These are phyloP conservation scores for Hyperopisus bebe DNA, from an alignment of 2,113 vertebrate genomes.

Conservation along the genomic window DNA sequence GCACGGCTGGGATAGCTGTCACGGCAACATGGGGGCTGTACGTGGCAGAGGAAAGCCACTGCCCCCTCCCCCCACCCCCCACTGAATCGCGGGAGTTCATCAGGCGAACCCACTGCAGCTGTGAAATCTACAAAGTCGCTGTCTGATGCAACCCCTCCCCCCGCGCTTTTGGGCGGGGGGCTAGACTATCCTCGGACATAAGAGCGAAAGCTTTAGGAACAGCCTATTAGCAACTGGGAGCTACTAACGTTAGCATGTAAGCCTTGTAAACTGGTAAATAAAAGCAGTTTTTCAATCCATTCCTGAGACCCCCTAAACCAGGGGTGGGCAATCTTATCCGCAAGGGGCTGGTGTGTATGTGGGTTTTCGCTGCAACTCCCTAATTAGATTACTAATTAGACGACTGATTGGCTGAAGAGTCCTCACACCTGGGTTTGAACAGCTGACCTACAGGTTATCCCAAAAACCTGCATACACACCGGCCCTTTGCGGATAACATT, in stretches of 20 bases:
- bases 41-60: slow-evolving; percentile 7
- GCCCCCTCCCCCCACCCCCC: not conserved
- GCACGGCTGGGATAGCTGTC: slow-evolving; percentile 19
- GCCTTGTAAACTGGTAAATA: not conserved
- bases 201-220: not conserved
- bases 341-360: too few relatives aligned
- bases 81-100: not conserved
- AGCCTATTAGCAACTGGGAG: not conserved
- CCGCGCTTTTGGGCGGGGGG: too few relatives aligned
- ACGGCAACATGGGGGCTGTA: not conserved
- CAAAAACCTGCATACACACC: too few relatives aligned
- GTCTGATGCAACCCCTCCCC: not conserved
- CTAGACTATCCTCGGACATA: not conserved
- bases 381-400: too few relatives aligned
- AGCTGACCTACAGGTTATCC: too few relatives aligned
- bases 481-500: too few relatives aligned
- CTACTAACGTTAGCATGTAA: not conserved
- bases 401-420: too few relatives aligned
- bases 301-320: not conserved
- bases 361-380: too few relatives aligned
- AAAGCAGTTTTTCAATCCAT: not conserved
- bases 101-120: not conserved
- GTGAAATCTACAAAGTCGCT: not conserved
- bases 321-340: too few relatives aligned
- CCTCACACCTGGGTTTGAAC: too few relatives aligned